Evolutionary conservation across 2,888 invertebrate genomes (phyloP).

Genomic region (Odontomyia ornata): DNA sequence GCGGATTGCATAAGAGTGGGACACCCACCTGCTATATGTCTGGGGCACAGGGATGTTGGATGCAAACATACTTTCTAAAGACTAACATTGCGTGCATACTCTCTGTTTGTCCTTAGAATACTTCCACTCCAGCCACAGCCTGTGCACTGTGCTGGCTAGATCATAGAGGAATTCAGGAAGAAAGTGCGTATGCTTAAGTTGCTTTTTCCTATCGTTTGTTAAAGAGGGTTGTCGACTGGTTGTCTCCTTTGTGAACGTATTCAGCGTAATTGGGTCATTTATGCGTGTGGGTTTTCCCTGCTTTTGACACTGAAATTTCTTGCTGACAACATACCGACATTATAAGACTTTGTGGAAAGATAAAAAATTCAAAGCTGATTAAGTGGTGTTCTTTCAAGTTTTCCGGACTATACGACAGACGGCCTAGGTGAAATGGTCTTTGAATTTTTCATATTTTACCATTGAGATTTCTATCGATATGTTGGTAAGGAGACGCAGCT

Average conservation of each 20-base stretch:
- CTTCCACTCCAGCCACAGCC: neutral
- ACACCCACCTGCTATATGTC: neutral
- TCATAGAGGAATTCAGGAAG: neutral
- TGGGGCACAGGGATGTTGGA: neutral
- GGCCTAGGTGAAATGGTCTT: neutral
- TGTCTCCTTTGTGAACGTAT: constrained; percentile 32
- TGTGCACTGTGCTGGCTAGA: neutral
- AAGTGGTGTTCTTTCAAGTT: constrained; percentile 27
- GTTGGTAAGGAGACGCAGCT: neutral
- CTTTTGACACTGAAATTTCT: constrained; percentile 41
- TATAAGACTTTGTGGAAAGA: constrained; percentile 9
- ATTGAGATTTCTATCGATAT: neutral
- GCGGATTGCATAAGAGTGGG: too few species aligned
- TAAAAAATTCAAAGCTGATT: constrained; percentile 43
- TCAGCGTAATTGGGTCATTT: constrained; percentile 44
- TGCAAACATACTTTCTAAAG: constrained; percentile 27
- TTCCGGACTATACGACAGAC: neutral
- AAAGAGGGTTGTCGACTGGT: constrained; percentile 24
- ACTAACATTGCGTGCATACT: constrained; percentile 30
- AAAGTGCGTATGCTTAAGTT: constrained; percentile 42
- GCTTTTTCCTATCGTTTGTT: constrained; percentile 28
- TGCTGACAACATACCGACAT: neutral
- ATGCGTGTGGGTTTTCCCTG: constrained; percentile 39
- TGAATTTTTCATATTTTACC: constrained; percentile 23
- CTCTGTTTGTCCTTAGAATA: constrained; percentile 26